phyloP scores from a whole-genome alignment of 2,888 invertebrate species.

The Orthosia incerta region DNA sequence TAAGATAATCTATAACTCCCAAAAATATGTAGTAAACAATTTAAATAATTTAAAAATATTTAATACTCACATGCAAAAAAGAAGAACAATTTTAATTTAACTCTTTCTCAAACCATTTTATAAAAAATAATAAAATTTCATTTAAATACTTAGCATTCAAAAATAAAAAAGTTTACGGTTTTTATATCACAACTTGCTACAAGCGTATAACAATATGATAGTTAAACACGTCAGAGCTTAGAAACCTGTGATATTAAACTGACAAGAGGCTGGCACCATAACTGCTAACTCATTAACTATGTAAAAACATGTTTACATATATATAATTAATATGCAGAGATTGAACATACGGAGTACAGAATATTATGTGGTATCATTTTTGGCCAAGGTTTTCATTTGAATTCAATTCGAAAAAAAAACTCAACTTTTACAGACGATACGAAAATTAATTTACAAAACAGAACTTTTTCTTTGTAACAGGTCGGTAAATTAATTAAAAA shows the following conservation, averaged over 20 bases:
- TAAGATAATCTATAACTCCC: too few species aligned
- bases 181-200: neutral
- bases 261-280: neutral
- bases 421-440: too few species aligned
- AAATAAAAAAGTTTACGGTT: neutral
- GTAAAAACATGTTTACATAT: neutral
- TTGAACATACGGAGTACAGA: neutral
- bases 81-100: neutral
- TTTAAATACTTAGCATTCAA: neutral
- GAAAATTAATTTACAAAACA: too few species aligned
- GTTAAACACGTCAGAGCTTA: slow-evolving; percentile 41
- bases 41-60: neutral
- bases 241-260: slow-evolving; percentile 29
- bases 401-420: too few species aligned
- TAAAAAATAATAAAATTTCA: neutral
- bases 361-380: neutral
- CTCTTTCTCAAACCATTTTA: neutral
- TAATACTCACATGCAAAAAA: slow-evolving; percentile 6
- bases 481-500: too few species aligned
- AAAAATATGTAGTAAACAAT: too few species aligned
- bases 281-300: neutral
- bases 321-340: neutral
- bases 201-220: neutral
- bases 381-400: neutral
- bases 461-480: too few species aligned